A percentile compares a stretch with the other conserved stretches of the same genome.
These are phyloP conservation scores for Agapornis canus DNA, from an alignment of 2,797 vertebrate species.

Conservation along the genomic window DNA sequence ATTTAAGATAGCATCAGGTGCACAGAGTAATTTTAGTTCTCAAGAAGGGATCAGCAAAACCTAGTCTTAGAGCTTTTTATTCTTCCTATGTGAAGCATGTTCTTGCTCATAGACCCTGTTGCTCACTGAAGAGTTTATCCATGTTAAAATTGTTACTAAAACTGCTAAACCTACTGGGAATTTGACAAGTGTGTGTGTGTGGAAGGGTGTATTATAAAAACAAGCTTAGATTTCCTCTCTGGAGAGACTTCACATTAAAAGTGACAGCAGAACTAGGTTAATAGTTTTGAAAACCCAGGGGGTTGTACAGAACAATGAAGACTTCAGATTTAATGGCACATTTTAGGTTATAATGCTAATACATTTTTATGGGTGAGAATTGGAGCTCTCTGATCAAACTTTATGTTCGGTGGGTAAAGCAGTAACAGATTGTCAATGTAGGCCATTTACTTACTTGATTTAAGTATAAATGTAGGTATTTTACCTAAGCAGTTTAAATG, in stretches of 20 bases:
- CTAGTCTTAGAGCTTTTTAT: background rate
- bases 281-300: background rate
- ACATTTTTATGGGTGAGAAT: background rate
- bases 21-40: background rate
- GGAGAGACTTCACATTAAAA: background rate
- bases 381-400: background rate
- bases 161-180: background rate
- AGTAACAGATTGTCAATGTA: background rate
- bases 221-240: background rate
- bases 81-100: background rate
- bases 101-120: background rate
- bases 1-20: constrained; percentile 12
- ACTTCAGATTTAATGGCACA: background rate
- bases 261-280: background rate
- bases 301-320: background rate
- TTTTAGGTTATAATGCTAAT: background rate
- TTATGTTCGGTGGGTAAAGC: background rate
- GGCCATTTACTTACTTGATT: background rate
- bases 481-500: background rate
- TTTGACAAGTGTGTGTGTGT: background rate
- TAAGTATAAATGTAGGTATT: background rate
- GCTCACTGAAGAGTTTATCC: background rate
- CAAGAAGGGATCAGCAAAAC: background rate
- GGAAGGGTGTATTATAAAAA: background rate
- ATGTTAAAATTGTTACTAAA: background rate